Conservation (phyloP, 2,797 vertebrate species). For the Arctocebus calabarensis region DNA sequence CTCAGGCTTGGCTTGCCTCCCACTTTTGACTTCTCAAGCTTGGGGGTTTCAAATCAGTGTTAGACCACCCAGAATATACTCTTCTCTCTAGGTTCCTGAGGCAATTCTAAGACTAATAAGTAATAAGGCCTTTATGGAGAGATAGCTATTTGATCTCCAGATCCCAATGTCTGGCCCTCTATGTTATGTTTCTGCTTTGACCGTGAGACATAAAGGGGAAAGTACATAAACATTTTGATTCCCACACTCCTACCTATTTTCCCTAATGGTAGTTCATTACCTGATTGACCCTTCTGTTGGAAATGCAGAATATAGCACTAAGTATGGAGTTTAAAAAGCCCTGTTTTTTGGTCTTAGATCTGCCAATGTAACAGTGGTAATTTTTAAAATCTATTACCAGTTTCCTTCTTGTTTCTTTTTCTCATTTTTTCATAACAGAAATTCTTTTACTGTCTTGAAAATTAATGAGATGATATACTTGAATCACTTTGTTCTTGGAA, state of each 20-base stretch:
- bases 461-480: slow-evolving; percentile 66
- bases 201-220: background rate
- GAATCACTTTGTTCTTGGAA: slow-evolving; percentile 58
- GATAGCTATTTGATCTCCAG: slow-evolving; percentile 7
- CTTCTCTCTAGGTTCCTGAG: slow-evolving; percentile 37
- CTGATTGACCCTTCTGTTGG: background rate
- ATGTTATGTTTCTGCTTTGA: slow-evolving; percentile 45
- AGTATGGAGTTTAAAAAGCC: slow-evolving; percentile 43
- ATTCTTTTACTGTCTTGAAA: slow-evolving; percentile 43
- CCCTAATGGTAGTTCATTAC: background rate
- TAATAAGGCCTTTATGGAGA: background rate
- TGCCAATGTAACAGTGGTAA: background rate
- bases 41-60: background rate
- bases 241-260: background rate
- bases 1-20: background rate
- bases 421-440: background rate
- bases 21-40: slow-evolving; percentile 27
- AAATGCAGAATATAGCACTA: background rate
- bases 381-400: slow-evolving; percentile 4
- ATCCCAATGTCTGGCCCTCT: background rate
- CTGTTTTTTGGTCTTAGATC: background rate
- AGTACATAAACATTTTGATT: slow-evolving; percentile 1
- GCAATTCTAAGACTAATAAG: background rate
- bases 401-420: slow-evolving; percentile 16
- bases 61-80: slow-evolving; percentile 6